phyloP scores from a whole-genome alignment of 30 jellyfish, hydroid and myxozoan species.

The Mastigias papua region DNA sequence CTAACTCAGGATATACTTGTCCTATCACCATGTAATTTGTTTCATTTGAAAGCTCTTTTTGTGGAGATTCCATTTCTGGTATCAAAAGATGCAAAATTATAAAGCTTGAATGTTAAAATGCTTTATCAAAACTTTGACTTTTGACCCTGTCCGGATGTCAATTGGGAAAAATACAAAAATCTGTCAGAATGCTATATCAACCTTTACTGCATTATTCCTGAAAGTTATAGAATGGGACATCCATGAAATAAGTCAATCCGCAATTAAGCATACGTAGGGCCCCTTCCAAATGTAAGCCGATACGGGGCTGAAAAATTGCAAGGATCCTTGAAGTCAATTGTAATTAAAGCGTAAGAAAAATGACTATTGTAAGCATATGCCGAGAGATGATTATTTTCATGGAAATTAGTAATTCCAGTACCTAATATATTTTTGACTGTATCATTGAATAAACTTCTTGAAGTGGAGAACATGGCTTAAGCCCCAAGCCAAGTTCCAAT shows the following conservation, averaged over 20 bases:
- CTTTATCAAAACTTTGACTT: neutral
- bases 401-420: no score
- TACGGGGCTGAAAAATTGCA: no score
- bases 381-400: no score
- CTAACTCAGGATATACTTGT: slow-evolving; percentile 7
- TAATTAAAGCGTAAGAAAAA: no score
- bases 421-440: no score
- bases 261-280: neutral
- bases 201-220: slow-evolving; percentile 13
- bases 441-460: no score
- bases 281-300: neutral
- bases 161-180: neutral
- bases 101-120: neutral
- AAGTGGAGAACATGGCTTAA: no score
- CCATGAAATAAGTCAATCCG: slow-evolving; percentile 26
- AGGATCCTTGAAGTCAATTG: no score
- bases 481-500: no score
- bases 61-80: slow-evolving; percentile 25
- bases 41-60: slow-evolving; percentile 1
- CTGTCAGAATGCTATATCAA: neutral
- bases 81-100: neutral
- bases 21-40: slow-evolving; percentile 13
- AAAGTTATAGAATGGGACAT: slow-evolving; percentile 42
- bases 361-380: no score
- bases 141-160: slow-evolving; percentile 38